Percentiles rank a stretch among this genome's conserved stretches.
Evolutionary conservation across 2,888 invertebrate species (phyloP).

Genomic region (Seladonia tumulorum): DNA sequence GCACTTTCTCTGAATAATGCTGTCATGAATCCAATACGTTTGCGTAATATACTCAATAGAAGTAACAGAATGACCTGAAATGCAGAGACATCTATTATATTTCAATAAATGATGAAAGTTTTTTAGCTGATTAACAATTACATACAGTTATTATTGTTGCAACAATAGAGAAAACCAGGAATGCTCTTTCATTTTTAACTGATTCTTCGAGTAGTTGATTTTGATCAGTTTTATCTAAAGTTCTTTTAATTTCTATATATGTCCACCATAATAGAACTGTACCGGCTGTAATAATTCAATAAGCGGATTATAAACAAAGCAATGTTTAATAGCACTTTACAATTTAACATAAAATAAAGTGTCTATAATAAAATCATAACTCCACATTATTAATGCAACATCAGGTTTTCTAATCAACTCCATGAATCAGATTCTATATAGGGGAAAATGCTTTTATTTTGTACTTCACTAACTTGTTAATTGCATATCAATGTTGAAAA

Average conservation of each 20-base stretch:
- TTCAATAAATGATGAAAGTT: constrained; percentile 6
- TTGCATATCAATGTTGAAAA: constrained; percentile 20
- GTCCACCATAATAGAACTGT: constrained; percentile 95
- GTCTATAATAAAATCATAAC: constrained; percentile 1
- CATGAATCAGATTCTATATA: constrained; percentile 3
- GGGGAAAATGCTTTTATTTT: constrained; percentile 16
- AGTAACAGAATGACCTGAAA: constrained; percentile 89
- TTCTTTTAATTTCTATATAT: constrained; percentile 90
- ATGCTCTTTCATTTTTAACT: constrained; percentile 93
- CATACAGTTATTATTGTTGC: constrained; percentile 95
- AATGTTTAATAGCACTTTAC: not conserved
- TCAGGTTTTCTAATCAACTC: constrained; percentile 12
- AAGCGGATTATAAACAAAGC: not conserved
- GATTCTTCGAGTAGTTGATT: constrained; percentile 89
- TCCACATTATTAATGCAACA: constrained; percentile 1
- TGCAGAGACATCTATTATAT: constrained; percentile 10
- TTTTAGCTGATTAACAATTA: constrained; percentile 60
- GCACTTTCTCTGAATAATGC: constrained; percentile 96
- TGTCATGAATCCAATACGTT: constrained; percentile 92
- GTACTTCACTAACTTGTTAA: constrained; percentile 21
- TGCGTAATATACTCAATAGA: constrained; percentile 91
- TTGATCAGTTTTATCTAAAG: constrained; percentile 86
- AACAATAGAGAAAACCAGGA: constrained; percentile 93
- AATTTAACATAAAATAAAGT: constrained; percentile 11
- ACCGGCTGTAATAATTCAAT: constrained; percentile 84